Evolutionary conservation across 2,113 vertebrate species (phyloP).

Genomic region (Hymenochirus boettgeri): DNA sequence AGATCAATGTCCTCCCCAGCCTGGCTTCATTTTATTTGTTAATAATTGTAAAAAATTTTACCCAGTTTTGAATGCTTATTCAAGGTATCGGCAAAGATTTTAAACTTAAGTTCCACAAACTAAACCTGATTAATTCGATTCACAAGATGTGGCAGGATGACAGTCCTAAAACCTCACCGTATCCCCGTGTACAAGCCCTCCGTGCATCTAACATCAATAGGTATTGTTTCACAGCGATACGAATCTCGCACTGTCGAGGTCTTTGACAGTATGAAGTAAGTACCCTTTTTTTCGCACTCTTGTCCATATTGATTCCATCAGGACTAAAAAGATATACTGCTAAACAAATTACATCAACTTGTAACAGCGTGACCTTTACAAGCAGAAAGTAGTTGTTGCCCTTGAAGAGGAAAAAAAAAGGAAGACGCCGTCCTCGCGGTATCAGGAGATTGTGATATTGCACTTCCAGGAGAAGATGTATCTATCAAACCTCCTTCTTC

Average conservation of each 20-base stretch:
- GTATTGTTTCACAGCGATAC: constrained; percentile 1
- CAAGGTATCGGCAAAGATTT: too few relatives aligned
- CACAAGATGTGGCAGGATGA: too few relatives aligned
- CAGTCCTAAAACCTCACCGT: too few relatives aligned
- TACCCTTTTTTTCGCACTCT: constrained; percentile 11
- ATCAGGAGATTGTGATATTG: constrained; percentile 39
- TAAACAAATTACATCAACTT: constrained; percentile 37
- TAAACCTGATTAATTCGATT: too few relatives aligned
- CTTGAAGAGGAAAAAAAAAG: constrained; percentile 35
- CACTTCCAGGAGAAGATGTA: constrained; percentile 37
- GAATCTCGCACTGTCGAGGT: constrained; percentile 11
- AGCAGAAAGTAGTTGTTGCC: constrained; percentile 34
- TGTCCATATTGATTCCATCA: constrained; percentile 30
- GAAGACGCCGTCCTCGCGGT: constrained; percentile 20
- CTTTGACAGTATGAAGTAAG: constrained; percentile 4
- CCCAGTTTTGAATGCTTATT: too few relatives aligned
- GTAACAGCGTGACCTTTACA: constrained; percentile 39
- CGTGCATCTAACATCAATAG: not conserved
- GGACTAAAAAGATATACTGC: constrained; percentile 25
- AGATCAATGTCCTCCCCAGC: too few relatives aligned
- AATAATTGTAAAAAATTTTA: too few relatives aligned
- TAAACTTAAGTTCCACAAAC: too few relatives aligned
- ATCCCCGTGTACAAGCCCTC: not conserved
- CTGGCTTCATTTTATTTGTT: too few relatives aligned
- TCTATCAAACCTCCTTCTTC: constrained; percentile 33